Conservation (phyloP, 2,797 vertebrate genomes). For the Apogon talboti region DNA sequence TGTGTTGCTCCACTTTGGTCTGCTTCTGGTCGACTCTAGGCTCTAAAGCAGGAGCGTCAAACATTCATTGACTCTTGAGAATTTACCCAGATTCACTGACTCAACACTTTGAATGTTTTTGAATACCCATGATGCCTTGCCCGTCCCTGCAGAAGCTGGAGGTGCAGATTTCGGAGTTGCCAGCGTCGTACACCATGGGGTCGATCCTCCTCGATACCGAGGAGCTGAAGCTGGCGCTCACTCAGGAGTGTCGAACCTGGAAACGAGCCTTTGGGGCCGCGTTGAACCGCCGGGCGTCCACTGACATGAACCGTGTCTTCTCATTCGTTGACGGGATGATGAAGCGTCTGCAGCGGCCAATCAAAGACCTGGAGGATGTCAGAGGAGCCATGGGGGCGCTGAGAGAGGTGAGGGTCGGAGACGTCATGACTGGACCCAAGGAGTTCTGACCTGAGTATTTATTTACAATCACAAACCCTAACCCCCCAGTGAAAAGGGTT, state of each 20-base stretch:
- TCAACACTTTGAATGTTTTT: no score
- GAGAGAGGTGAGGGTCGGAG: slow-evolving; percentile 67
- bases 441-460: no score
- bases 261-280: slow-evolving; percentile 84
- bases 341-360: slow-evolving; percentile 83
- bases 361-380: slow-evolving; percentile 86
- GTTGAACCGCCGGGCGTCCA: slow-evolving; percentile 79
- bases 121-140: slow-evolving; percentile 11
- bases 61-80: no score
- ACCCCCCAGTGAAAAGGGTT: no score
- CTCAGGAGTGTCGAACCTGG: slow-evolving; percentile 84
- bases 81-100: no score
- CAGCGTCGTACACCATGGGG: slow-evolving; percentile 68
- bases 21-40: no score
- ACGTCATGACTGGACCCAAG: no score
- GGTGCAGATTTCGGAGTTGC: slow-evolving; percentile 83
- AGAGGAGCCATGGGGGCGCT: slow-evolving; percentile 83
- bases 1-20: not conserved
- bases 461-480: no score
- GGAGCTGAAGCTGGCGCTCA: slow-evolving; percentile 83
- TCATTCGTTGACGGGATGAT: slow-evolving; percentile 82
- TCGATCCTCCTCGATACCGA: slow-evolving; percentile 80
- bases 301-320: slow-evolving; percentile 81
- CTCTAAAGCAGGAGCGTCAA: no score
- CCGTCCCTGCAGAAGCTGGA: slow-evolving; percentile 79